phyloP scores from a whole-genome alignment of 2,113 vertebrate species.

The Apus apus region DNA sequence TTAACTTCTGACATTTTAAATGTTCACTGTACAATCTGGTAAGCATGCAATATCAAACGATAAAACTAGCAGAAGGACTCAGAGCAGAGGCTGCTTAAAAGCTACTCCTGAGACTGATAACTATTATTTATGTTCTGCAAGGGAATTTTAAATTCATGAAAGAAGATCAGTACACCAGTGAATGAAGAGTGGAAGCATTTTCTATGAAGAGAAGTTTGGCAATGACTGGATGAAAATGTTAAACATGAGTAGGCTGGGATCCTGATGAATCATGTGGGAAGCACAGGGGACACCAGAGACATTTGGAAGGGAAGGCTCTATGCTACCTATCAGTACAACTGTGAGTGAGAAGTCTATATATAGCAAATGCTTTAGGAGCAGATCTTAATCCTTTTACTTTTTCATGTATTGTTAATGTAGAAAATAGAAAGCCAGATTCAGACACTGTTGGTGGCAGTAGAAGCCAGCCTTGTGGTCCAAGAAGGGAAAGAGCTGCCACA shows the following conservation, averaged over 20 bases:
- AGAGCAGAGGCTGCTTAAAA: conserved; percentile 10
- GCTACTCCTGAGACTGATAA: neutral
- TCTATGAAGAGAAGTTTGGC: neutral
- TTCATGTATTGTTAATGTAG: neutral
- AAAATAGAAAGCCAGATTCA: neutral
- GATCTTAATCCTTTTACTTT: neutral
- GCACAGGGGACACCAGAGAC: neutral
- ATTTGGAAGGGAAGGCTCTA: neutral
- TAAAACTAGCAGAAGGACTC: neutral
- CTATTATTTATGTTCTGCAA: neutral
- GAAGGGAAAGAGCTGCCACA: neutral
- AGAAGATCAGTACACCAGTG: neutral
- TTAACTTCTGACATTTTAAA: neutral
- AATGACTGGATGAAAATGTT: neutral
- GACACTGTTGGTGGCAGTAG: neutral
- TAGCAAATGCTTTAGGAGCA: neutral
- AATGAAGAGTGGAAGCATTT: neutral
- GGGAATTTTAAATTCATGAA: neutral
- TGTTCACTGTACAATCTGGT: neutral
- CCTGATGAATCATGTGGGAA: neutral
- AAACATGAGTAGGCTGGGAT: neutral
- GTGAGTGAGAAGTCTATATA: neutral
- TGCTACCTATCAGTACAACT: neutral
- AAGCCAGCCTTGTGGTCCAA: neutral
- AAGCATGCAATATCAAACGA: neutral